phyloP scores from a whole-genome alignment of 2,888 invertebrate genomes.

The Philereme transversata region DNA sequence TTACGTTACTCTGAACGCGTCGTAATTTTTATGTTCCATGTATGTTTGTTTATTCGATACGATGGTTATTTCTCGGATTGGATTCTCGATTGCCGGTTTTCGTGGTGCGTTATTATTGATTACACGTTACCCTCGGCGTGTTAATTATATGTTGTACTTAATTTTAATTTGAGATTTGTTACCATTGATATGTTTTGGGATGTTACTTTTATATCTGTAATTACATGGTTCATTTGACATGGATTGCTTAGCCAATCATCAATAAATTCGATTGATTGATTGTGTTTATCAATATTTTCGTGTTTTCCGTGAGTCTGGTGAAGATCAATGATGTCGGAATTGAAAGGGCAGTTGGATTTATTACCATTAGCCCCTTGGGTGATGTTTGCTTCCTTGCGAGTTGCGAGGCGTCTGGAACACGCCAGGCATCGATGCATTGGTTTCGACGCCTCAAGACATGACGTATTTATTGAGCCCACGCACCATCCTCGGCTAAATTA shows the following conservation, averaged over 20 bases:
- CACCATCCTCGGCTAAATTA: slow-evolving; percentile 42
- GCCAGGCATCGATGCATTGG: slow-evolving; percentile 51
- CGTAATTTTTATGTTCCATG: slow-evolving; percentile 65
- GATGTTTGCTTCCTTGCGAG: slow-evolving; percentile 69
- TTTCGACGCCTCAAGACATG: slow-evolving; percentile 67
- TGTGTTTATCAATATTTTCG: not conserved
- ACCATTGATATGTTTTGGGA: slow-evolving; percentile 48
- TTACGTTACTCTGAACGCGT: slow-evolving; percentile 74
- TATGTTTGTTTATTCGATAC: slow-evolving; percentile 75
- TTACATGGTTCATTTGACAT: slow-evolving; percentile 40
- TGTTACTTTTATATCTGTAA: slow-evolving; percentile 43
- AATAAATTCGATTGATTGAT: slow-evolving; percentile 13
- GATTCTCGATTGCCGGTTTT: slow-evolving; percentile 61
- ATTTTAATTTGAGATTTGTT: slow-evolving; percentile 66
- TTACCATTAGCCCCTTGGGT: slow-evolving; percentile 69
- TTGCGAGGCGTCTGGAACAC: slow-evolving; percentile 65
- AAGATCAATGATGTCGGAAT: slow-evolving; percentile 64
- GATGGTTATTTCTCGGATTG: slow-evolving; percentile 65
- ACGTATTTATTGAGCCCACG: slow-evolving; percentile 61
- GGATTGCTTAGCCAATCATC: slow-evolving; percentile 20
- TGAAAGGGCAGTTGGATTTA: slow-evolving; percentile 67
- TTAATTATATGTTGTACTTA: slow-evolving; percentile 73
- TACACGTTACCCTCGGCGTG: slow-evolving; percentile 67
- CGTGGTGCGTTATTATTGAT: slow-evolving; percentile 73
- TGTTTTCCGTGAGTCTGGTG: slow-evolving; percentile 33